A percentile compares a stretch with the other conserved stretches of the same genome.
phyloP scores from a whole-genome alignment of 2,113 vertebrate species.

The Eulacestoma nigropectus region DNA sequence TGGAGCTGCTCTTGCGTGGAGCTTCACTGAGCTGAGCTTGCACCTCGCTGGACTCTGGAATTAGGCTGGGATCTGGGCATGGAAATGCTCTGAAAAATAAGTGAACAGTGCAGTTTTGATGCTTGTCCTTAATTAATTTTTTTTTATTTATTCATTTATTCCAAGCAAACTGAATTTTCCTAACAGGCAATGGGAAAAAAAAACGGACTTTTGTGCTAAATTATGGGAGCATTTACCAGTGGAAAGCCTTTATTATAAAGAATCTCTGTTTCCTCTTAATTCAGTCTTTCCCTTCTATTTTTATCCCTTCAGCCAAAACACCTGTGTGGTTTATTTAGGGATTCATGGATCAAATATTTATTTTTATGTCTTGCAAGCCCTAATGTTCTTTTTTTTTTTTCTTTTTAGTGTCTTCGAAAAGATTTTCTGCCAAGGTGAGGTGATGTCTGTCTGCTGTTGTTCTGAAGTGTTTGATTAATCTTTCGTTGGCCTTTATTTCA shows the following conservation, averaged over 20 bases:
- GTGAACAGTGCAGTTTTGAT: background rate
- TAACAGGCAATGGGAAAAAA: background rate
- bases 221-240: background rate
- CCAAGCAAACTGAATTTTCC: background rate
- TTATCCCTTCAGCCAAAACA: background rate
- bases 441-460: background rate
- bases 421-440: slow-evolving; percentile 97
- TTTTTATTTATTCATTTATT: background rate
- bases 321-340: background rate
- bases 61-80: background rate
- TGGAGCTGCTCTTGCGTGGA: slow-evolving; percentile 1
- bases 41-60: background rate
- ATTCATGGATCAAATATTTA: background rate
- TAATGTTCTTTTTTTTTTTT: background rate
- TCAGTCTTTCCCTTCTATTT: background rate
- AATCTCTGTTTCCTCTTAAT: background rate
- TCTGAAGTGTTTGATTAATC: background rate
- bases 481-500: background rate
- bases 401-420: slow-evolving; percentile 90
- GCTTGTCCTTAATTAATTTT: background rate
- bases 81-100: background rate
- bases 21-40: background rate
- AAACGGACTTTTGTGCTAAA: background rate
- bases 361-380: background rate
- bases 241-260: background rate